Evolutionary conservation across 2,888 invertebrate species (phyloP).

Genomic region (Lysandra bellargus): DNA sequence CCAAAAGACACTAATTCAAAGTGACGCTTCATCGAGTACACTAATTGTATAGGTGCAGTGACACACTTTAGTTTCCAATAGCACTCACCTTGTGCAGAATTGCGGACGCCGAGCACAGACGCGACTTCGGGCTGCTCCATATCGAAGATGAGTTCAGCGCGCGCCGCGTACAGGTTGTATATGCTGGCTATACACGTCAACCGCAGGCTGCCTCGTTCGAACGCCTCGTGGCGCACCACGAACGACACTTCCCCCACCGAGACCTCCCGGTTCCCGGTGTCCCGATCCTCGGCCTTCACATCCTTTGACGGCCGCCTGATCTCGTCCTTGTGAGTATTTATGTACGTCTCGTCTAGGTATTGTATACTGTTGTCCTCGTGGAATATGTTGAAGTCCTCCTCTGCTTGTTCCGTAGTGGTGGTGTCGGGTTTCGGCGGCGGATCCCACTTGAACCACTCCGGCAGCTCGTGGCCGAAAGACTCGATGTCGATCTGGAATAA

Average conservation of each 20-base stretch:
- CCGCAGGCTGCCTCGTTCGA: conserved; percentile 83
- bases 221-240: conserved; percentile 82
- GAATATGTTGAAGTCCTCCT: conserved; percentile 71
- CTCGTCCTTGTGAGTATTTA: conserved; percentile 73
- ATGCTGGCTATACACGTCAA: conserved; percentile 84
- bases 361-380: conserved; percentile 72
- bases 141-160: conserved; percentile 83
- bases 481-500: conserved; percentile 70
- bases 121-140: conserved; percentile 88
- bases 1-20: background rate
- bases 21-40: background rate
- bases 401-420: conserved; percentile 66
- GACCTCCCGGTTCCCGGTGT: conserved; percentile 66
- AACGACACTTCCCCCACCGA: conserved; percentile 78
- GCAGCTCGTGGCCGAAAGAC: conserved; percentile 63
- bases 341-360: conserved; percentile 72
- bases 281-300: conserved; percentile 64
- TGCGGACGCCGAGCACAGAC: conserved; percentile 71
- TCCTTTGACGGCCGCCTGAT: conserved; percentile 70
- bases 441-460: conserved; percentile 75
- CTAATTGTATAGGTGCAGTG: conserved; percentile 22
- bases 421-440: conserved; percentile 66
- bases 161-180: conserved; percentile 84
- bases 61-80: conserved; percentile 36
- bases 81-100: conserved; percentile 66